Percentiles rank a stretch among this genome's conserved stretches.
These are phyloP conservation scores for Calliopum simillimum DNA, from an alignment of 2,888 invertebrate species.

Conservation along the genomic window DNA sequence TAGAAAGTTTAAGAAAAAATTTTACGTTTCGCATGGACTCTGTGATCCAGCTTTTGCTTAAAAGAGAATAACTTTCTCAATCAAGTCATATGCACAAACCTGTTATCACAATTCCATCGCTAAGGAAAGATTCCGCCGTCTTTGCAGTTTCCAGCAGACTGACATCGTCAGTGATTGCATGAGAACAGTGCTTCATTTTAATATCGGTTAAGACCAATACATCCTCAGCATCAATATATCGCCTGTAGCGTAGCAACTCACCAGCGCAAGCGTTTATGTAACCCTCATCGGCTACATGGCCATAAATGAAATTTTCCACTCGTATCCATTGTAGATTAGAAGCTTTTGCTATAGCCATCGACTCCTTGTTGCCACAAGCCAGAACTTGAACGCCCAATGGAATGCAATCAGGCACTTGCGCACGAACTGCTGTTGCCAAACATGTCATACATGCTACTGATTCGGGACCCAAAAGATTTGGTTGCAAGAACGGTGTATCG, in stretches of 20 bases:
- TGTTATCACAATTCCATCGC: constrained; percentile 79
- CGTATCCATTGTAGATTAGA: constrained; percentile 79
- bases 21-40: too few species aligned
- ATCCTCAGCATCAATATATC: constrained; percentile 75
- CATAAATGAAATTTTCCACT: constrained; percentile 82
- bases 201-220: constrained; percentile 80
- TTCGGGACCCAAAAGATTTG: constrained; percentile 74
- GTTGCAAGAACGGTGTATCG: constrained; percentile 78
- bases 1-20: too few species aligned
- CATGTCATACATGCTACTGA: constrained; percentile 76
- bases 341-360: constrained; percentile 80
- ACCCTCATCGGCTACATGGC: constrained; percentile 86
- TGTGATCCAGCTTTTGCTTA: too few species aligned
- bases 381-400: constrained; percentile 78
- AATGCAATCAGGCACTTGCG: constrained; percentile 65
- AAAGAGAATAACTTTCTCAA: constrained; percentile 73
- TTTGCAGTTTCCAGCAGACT: constrained; percentile 76
- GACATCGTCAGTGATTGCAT: constrained; percentile 80
- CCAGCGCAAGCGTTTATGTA: constrained; percentile 82
- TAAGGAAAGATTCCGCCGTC: constrained; percentile 82
- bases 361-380: constrained; percentile 81
- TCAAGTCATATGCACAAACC: constrained; percentile 42
- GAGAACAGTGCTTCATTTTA: constrained; percentile 90
- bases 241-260: constrained; percentile 76
- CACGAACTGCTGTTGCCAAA: constrained; percentile 72